Percentiles rank a stretch among this genome's conserved stretches.
Conservation (phyloP, 2,113 vertebrate species). For the Cricetomys ansorgei region DNA sequence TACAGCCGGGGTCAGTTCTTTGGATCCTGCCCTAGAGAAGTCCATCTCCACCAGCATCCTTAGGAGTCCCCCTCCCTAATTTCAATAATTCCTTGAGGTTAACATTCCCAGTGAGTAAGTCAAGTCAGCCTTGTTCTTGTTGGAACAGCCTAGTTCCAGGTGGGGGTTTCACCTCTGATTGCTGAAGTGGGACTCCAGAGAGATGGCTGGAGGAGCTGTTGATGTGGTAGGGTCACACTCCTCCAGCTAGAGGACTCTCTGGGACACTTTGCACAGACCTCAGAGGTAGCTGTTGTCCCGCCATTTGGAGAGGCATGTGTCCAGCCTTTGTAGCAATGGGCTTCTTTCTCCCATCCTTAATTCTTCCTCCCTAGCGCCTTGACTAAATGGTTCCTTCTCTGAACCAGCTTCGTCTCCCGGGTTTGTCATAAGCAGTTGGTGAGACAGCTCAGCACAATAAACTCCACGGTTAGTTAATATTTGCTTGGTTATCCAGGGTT, state of each 20-base stretch:
- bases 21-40: too few species aligned
- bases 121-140: neutral
- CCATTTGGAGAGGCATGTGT: neutral
- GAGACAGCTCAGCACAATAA: neutral
- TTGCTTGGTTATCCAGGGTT: neutral
- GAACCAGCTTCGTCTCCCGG: slow-evolving; percentile 18
- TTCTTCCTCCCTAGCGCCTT: neutral
- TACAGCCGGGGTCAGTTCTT: slow-evolving; percentile 87
- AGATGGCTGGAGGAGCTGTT: neutral
- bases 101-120: neutral
- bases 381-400: neutral
- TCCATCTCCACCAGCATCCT: neutral
- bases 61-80: neutral
- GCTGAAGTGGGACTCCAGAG: neutral
- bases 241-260: neutral
- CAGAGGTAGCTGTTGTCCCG: neutral
- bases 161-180: neutral
- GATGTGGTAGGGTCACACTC: too few species aligned
- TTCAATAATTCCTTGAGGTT: neutral
- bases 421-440: slow-evolving; percentile 19
- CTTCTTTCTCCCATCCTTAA: neutral
- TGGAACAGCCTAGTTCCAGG: neutral
- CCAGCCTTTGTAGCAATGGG: neutral
- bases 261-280: neutral
- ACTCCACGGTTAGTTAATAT: slow-evolving; percentile 18